Base-by-base conservation (phyloP, 92 coral and sea anemone genomes). In the Phenganax stokvisi region DNA sequence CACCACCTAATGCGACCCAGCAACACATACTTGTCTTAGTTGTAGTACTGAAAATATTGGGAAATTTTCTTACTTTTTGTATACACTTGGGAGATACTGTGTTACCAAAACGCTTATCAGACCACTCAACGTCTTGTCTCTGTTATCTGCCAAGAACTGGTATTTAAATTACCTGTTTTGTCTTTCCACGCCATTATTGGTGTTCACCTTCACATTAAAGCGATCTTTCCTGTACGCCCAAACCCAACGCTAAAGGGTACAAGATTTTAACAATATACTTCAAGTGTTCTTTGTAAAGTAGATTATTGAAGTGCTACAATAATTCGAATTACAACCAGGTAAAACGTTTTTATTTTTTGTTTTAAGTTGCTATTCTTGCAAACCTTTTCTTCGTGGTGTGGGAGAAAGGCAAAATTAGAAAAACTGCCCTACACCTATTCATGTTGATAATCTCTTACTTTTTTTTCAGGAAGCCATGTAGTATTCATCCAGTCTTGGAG, bases 221-320 rank as follows among this genome's bases (percentile, higher is more conserved):
- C 89, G 64, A 29, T 85, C 85, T 71, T 88, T 88, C 11, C 83
- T 55, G 79, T 25, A 85, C 12, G 88, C 89, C 91, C 89, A 88
- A 8, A 88, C 89, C 89, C 91, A 88, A 54, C 88, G 52, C 91
- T 88, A 60, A 54, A 79, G 28, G 25, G 27, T 65, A 65, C 25
- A 28, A 65, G 31, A 65, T 65, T 17, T 12, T 59, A 59, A 13
- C 65, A 59, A 37, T 37, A 37, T 37, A 37, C 47, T 37, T 37
- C 5, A 37, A 37, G 47, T 37, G 0, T 37, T 37, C 47, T 37
- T 37, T 37, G 47, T 37, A 37, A 37, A 37, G 47, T 37, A 37
- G 47, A 37, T 2, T 37, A 37, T 37, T 37, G 5, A 37, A 37
- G 47, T 37, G 47, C 47, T 37, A 37, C 47, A 37, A 37, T 37